phyloP scores from a whole-genome alignment of 2,888 invertebrate species.

The Bugula neritina region DNA sequence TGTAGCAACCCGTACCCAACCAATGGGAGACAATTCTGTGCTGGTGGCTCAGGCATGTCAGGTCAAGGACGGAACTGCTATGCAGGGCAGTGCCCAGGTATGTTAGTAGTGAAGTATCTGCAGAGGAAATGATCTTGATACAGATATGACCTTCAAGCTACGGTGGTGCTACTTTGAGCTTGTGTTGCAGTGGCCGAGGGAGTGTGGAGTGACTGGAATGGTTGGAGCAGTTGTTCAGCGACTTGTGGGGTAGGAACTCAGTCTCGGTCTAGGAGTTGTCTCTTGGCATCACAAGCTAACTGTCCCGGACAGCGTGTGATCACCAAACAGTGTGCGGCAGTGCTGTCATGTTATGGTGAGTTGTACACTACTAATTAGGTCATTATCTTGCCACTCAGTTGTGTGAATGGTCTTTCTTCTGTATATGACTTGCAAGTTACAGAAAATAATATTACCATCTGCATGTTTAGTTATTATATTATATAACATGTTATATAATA shows the following conservation, averaged over 20 bases:
- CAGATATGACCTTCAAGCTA: too few relatives aligned
- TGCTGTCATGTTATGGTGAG: too few relatives aligned
- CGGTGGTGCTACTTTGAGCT: too few relatives aligned
- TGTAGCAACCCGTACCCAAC: constrained; percentile 81
- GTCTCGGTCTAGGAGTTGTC: not conserved
- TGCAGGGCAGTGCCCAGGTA: constrained; percentile 5
- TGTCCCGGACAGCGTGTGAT: not conserved
- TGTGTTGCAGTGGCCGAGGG: not conserved
- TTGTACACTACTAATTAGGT: too few relatives aligned
- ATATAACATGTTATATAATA: too few relatives aligned
- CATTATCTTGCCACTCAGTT: too few relatives aligned
- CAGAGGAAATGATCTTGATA: too few relatives aligned
- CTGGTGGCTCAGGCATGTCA: not conserved
- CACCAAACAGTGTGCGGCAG: not conserved
- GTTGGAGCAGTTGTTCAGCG: not conserved
- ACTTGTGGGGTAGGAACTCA: not conserved
- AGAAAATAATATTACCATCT: too few relatives aligned
- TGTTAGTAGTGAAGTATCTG: not conserved
- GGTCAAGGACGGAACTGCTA: constrained; percentile 22
- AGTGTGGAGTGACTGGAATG: not conserved
- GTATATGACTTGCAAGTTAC: too few relatives aligned
- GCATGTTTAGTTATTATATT: too few relatives aligned
- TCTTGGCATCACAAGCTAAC: not conserved
- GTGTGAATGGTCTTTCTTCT: too few relatives aligned
- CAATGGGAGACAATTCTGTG: constrained; percentile 81